These are phyloP conservation scores for Corvus hawaiiensis DNA, from an alignment of 2,113 vertebrate genomes.

Conservation along the genomic window DNA sequence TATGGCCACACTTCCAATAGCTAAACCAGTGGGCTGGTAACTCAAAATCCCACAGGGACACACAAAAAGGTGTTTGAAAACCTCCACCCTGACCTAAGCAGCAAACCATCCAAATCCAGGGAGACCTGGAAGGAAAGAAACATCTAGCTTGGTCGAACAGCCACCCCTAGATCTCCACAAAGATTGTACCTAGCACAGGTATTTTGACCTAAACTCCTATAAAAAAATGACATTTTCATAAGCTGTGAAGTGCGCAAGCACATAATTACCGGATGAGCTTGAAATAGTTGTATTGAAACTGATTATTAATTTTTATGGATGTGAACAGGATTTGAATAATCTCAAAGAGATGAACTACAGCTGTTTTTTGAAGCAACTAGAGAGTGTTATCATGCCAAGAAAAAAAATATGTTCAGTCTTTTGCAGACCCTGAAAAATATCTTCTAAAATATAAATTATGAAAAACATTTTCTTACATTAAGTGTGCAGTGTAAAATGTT, in stretches of 20 bases:
- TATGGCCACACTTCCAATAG: neutral
- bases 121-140: neutral
- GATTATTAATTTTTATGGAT: neutral
- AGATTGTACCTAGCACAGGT: neutral
- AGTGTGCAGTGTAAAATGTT: neutral
- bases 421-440: neutral
- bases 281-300: neutral
- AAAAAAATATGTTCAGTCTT: neutral
- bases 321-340: neutral
- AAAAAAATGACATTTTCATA: neutral
- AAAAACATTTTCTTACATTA: neutral
- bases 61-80: neutral
- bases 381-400: neutral
- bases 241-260: neutral
- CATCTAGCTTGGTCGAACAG: accelerated
- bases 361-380: neutral
- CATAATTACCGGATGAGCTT: neutral
- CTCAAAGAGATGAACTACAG: neutral
- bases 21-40: neutral
- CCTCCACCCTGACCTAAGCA: neutral
- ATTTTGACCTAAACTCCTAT: neutral
- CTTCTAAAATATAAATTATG: neutral
- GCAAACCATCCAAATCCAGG: neutral
- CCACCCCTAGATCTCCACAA: neutral
- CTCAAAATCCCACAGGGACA: neutral